These are phyloP conservation scores for Trissolcus brochymenae DNA, from an alignment of 2,888 invertebrate species.

Conservation along the genomic window DNA sequence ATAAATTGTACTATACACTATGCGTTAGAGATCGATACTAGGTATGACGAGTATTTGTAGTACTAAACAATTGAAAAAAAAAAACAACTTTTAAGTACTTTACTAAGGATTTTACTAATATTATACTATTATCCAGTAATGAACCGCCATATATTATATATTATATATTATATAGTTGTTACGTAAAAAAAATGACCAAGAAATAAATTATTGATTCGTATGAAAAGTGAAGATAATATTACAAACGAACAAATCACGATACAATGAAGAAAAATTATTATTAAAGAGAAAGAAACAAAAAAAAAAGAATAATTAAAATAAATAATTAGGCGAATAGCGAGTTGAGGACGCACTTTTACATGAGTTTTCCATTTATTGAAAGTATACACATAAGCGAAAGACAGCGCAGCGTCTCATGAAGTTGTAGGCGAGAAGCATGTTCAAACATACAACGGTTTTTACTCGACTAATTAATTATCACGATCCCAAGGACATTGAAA, in stretches of 20 bases:
- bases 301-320: conserved; percentile 34
- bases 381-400: conserved; percentile 60
- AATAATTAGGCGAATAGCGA: conserved; percentile 58
- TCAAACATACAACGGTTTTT: conserved; percentile 52
- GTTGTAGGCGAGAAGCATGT: conserved; percentile 35
- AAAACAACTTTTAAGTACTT: conserved; percentile 57
- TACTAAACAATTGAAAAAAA: conserved; percentile 56
- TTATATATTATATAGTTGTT: conserved; percentile 68
- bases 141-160: conserved; percentile 60
- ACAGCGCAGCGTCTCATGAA: conserved; percentile 54
- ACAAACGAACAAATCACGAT: conserved; percentile 4
- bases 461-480: conserved; percentile 56
- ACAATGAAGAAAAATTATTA: neutral
- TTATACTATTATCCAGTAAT: conserved; percentile 59
- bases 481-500: conserved; percentile 9
- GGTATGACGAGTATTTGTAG: conserved; percentile 59
- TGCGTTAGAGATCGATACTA: conserved; percentile 59
- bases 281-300: conserved; percentile 5
- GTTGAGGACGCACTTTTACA: conserved; percentile 63
- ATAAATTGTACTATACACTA: conserved; percentile 60
- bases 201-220: conserved; percentile 61
- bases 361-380: conserved; percentile 64
- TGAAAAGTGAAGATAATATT: conserved; percentile 7
- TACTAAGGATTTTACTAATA: conserved; percentile 61
- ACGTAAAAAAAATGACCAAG: conserved; percentile 74